These are phyloP conservation scores for Thalassoma bifasciatum DNA, from an alignment of 2,113 vertebrate species.

Conservation along the genomic window DNA sequence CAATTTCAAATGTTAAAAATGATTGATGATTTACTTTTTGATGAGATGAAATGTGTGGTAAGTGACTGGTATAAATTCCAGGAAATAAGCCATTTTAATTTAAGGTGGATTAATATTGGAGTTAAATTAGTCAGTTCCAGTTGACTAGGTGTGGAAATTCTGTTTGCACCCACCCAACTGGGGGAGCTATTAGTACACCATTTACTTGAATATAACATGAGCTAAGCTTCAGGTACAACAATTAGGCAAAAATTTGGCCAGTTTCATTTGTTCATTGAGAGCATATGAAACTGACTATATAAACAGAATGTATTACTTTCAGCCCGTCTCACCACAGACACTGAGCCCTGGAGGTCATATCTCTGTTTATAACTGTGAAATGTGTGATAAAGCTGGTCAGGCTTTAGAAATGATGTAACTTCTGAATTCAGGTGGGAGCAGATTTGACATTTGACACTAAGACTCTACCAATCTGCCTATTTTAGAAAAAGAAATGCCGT, in stretches of 20 bases:
- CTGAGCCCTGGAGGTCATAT: neutral
- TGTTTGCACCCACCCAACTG: neutral
- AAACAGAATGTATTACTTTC: too few species aligned
- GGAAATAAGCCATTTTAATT: neutral
- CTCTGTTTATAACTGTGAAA: neutral
- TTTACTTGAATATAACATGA: neutral
- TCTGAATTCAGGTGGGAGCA: constrained; percentile 4
- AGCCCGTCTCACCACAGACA: neutral
- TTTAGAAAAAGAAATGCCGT: neutral
- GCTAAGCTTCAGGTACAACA: neutral
- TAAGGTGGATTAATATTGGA: neutral
- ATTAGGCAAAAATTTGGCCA: neutral
- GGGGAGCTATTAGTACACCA: neutral
- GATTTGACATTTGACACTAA: neutral
- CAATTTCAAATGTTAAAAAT: constrained; percentile 36
- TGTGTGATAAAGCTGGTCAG: neutral
- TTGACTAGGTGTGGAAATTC: neutral
- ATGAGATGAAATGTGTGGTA: constrained; percentile 8
- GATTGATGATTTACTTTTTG: constrained; percentile 13
- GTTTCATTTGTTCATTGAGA: too few species aligned
- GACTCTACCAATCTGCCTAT: neutral
- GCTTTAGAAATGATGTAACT: neutral
- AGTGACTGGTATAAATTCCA: constrained; percentile 3
- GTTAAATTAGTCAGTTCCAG: neutral
- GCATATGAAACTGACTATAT: too few species aligned